Evolutionary conservation across 2,113 vertebrate genomes (phyloP).

Genomic region (Eupsittula cactorum): DNA sequence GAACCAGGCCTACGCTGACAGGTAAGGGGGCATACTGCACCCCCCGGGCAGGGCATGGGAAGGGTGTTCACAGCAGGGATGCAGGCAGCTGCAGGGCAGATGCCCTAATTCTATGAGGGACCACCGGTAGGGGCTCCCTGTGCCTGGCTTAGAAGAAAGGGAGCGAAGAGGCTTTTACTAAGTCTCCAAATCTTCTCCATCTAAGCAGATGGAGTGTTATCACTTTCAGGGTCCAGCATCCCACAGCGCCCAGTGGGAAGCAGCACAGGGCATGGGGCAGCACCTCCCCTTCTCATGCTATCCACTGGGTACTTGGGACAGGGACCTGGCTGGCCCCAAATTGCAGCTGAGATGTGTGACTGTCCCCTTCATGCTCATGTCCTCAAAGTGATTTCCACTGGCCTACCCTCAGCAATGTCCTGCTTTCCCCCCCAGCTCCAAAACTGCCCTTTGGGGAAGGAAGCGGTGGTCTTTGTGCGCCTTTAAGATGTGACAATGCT

Average conservation of each 20-base stretch:
- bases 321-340: background rate
- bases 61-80: background rate
- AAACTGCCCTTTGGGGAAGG: background rate
- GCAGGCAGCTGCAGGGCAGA: background rate
- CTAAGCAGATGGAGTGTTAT: background rate
- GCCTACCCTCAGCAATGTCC: background rate
- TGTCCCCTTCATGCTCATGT: background rate
- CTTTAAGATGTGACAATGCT: slow-evolving; percentile 11
- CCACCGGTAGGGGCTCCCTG: background rate
- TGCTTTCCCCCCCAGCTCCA: background rate
- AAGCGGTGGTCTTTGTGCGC: background rate
- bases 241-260: fast-evolving
- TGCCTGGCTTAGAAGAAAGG: background rate
- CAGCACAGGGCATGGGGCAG: fast-evolving
- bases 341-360: background rate
- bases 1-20: slow-evolving; percentile 31
- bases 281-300: background rate
- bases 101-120: background rate
- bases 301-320: background rate
- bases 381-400: background rate
- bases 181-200: background rate
- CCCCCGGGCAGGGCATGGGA: slow-evolving; percentile 1
- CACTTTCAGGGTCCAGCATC: fast-evolving
- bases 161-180: fast-evolving
- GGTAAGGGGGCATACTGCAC: background rate